phyloP scores from a whole-genome alignment of 1,140 invertebrate species.

The Drosophila pseudoananassae region DNA sequence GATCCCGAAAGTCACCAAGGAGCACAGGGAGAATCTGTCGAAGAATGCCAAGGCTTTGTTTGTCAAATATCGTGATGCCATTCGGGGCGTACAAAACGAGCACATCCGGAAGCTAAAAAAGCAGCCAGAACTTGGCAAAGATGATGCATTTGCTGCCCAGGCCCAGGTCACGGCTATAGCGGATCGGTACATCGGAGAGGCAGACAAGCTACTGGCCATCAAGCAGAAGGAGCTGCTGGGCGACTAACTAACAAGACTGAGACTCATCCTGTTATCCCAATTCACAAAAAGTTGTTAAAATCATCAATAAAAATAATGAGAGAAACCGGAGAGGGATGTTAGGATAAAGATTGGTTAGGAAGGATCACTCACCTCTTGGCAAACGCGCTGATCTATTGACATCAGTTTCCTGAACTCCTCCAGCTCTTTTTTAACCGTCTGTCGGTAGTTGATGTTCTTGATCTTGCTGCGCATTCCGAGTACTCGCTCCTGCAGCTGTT shows the following conservation, averaged over 20 bases:
- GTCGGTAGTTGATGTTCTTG: constrained; percentile 67
- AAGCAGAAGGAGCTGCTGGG: constrained; percentile 91
- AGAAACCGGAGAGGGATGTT: too few relatives aligned
- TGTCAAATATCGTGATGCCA: constrained; percentile 90
- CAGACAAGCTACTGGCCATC: constrained; percentile 87
- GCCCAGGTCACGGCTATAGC: constrained; percentile 88
- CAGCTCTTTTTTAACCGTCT: constrained; percentile 72
- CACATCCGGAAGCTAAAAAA: constrained; percentile 89
- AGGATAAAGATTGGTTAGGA: too few relatives aligned
- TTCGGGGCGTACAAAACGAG: constrained; percentile 92
- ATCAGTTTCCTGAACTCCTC: constrained; percentile 64
- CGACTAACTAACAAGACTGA: constrained; percentile 34
- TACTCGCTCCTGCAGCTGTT: constrained; percentile 62
- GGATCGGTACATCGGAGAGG: constrained; percentile 88
- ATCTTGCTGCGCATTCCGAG: constrained; percentile 65
- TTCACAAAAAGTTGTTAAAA: constrained; percentile 7
- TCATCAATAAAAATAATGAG: constrained; percentile 1
- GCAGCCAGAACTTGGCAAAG: constrained; percentile 88
- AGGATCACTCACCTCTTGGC: constrained; percentile 66
- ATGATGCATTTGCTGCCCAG: constrained; percentile 87
- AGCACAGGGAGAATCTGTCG: constrained; percentile 93
- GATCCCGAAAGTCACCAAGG: constrained; percentile 95
- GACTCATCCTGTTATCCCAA: constrained; percentile 9
- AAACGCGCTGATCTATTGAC: constrained; percentile 48
- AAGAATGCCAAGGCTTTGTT: constrained; percentile 94